Evolutionary conservation across 1,140 invertebrate genomes (phyloP), one percentile per base, ranked within the genome.

Genomic region (Dufourea novaeangliae): DNA sequence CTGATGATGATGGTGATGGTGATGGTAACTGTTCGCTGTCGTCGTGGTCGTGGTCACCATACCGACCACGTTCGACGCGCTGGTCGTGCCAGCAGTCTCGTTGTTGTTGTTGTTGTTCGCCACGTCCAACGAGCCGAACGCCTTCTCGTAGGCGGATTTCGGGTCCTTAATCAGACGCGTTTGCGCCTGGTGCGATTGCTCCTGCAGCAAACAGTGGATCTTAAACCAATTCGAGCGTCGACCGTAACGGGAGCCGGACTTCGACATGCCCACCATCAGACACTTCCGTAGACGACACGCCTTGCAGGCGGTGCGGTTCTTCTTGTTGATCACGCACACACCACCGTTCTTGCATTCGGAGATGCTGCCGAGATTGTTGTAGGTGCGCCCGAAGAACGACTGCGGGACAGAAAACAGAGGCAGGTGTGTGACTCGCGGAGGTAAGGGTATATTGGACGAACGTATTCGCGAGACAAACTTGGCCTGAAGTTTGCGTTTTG

Each of bases 341-440:
- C 96, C 96, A 91, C 97, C 97, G 92, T 98, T 98, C 91, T 98
- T 98, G 94, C 97, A 98, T 86, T 97, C 97, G 29, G 96, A 96
- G 84, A 98, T 97, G n/a, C 96, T 96, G 86, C 95, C 95, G 63
- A 98, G 93, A 90, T 99, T 98, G 95, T 98, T 98, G 93, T 98
- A 98, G 12, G 97, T 98, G 46, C 98, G 95, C 3, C 98, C 97
- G 92, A 99, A 99, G 93, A 99, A 99, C 54, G 97, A 98, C 98
- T 99, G 84, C 46, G 74, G 50, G 67, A 69, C 70, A 85, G 59
- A 86, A 64, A 72, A 84, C 69, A 78, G 7, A 39, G 25, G 25
- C 41, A 12, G 39, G 41, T 29, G 17, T 29, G 17, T 7, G 8
- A 37, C 37, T 37, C 17, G 52, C 11, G 2, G 50, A n/a, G 50